Evolutionary conservation across 2,113 vertebrate species (phyloP).

Genomic region (Eulemur macaco): DNA sequence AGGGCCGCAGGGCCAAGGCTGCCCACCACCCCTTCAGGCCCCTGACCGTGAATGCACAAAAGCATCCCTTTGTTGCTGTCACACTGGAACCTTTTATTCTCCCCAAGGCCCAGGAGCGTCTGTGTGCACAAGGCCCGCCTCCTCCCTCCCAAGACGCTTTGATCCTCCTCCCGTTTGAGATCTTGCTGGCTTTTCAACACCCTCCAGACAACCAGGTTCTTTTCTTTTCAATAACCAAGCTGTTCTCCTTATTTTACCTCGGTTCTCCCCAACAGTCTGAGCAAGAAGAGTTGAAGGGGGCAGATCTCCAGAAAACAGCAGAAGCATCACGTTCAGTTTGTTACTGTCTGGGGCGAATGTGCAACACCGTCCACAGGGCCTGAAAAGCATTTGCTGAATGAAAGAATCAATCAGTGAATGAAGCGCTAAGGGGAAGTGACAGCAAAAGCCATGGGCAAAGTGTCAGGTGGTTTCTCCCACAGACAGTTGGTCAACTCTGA

Average conservation of each 20-base stretch:
- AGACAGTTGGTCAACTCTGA: background rate
- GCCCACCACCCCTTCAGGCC: conserved; percentile 24
- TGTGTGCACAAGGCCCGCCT: conserved; percentile 48
- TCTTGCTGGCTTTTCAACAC: conserved; percentile 69
- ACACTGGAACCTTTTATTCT: conserved; percentile 76
- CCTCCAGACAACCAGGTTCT: conserved; percentile 55
- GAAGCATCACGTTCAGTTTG: background rate
- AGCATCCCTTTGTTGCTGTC: conserved; percentile 71
- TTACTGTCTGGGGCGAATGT: background rate
- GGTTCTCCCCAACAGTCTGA: background rate
- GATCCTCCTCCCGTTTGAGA: conserved; percentile 67
- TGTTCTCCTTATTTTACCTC: conserved; percentile 11
- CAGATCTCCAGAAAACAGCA: conserved; percentile 1
- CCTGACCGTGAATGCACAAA: conserved; percentile 76
- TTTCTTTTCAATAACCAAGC: conserved; percentile 57
- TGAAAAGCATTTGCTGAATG: background rate
- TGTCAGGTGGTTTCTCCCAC: background rate
- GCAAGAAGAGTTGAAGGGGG: background rate
- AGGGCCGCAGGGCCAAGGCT: background rate
- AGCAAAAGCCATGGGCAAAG: background rate
- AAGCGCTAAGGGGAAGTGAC: background rate
- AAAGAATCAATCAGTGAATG: background rate
- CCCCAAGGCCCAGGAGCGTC: conserved; percentile 49
- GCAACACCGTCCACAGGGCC: background rate
- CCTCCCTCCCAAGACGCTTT: conserved; percentile 53